Evolutionary conservation across 2,113 vertebrate species (phyloP), one percentile per base, ranked within the genome.

Genomic region (Lanius ludovicianus): DNA sequence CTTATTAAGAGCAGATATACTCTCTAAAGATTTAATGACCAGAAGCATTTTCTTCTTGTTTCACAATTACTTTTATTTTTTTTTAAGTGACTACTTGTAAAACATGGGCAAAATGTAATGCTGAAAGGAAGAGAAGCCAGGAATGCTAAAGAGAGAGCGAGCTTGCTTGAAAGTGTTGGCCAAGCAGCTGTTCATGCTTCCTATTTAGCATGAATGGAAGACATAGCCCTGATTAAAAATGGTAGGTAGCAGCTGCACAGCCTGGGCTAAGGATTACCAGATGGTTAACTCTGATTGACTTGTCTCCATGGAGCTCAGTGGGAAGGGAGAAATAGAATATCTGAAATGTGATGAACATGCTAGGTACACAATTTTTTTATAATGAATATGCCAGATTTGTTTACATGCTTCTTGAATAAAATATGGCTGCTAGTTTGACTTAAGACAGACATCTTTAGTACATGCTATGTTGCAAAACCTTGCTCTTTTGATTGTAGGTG

Each of bases 231-330:
- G 97, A 98, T 97, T 97, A 96, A 96, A 97, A 97, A 96, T 95
- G 84, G 95, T 96, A 96, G 94, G 95, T 91, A 98, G 97, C 98
- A 98, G 98, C 98, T 98, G 98, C 96, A 97, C 93, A 93, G 93
- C 95, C 98, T 97, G 95, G 95, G 97, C 97, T 98, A 97, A 98
- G 97, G 96, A 95, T 94, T 95, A 95, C 97, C 98, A 98, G 98
- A 98, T 98, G 98, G 98, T 96, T 96, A 97, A 86, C 94, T 97
- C 94, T 97, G 95, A 97, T 97, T 97, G 97, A 97, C 97, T 98
- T 95, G 97, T 97, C 97, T 98, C 98, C 97, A 97, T 59, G 63
- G 96, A 97, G 93, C 97, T 97, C 87, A 41, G 82, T 95, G 73
- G 93, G 90, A 92, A 93, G 96, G 93, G 95, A 96, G 96, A 93